Evolutionary conservation across 2,888 invertebrate species (phyloP).

Genomic region (Sturmia bella): DNA sequence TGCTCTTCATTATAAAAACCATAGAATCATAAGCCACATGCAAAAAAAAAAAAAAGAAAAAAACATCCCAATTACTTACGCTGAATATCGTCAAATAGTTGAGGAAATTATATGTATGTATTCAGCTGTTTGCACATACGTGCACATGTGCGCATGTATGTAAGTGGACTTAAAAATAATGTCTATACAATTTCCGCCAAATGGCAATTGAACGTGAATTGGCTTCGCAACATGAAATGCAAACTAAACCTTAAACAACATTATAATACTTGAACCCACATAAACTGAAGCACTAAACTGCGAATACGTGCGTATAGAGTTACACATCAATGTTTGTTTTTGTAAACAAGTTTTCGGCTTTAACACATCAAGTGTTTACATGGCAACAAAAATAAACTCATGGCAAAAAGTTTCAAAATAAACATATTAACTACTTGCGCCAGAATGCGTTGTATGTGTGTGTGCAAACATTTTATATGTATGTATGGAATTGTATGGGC

Average conservation of each 20-base stretch:
- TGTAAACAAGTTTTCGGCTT: conserved; percentile 6
- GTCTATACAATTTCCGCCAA: conserved; percentile 40
- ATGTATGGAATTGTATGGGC: no score
- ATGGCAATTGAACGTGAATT: conserved; percentile 55
- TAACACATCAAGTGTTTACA: conserved; percentile 36
- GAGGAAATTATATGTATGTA: neutral
- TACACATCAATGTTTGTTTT: conserved; percentile 1
- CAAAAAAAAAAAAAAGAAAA: no score
- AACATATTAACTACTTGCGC: neutral
- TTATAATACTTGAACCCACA: neutral
- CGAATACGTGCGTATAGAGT: conserved; percentile 17
- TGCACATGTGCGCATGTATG: no score
- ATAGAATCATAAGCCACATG: no score
- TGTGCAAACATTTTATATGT: no score
- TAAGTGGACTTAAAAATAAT: neutral
- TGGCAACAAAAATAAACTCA: conserved; percentile 24
- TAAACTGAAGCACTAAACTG: conserved; percentile 7
- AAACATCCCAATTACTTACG: no score
- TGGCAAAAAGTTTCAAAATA: neutral
- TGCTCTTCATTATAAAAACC: no score
- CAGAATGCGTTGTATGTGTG: no score
- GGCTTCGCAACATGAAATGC: conserved; percentile 23
- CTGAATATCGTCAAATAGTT: no score
- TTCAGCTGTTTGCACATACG: neutral
- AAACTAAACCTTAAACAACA: neutral